Evolutionary conservation across 1,140 invertebrate species (phyloP).

Genomic region (Drosophila bocki): DNA sequence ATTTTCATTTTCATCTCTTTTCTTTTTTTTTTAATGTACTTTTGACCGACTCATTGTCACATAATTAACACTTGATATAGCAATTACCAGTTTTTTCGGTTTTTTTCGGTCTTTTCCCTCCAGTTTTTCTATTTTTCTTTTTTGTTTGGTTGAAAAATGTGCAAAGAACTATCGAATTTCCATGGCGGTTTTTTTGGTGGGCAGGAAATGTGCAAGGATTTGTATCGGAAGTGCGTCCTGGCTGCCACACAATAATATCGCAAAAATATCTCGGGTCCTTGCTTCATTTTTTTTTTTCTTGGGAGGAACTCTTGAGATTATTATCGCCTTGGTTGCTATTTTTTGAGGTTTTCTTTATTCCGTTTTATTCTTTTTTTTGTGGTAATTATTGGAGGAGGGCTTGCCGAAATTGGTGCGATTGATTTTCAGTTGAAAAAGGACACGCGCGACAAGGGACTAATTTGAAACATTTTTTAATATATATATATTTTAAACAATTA

Average conservation of each 20-base stretch:
- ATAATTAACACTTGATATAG: conserved; percentile 83
- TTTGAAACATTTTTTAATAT: no score
- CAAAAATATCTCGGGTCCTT: conserved; percentile 37
- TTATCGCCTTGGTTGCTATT: conserved; percentile 35
- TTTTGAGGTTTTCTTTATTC: conserved; percentile 13
- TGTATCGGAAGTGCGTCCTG: conserved; percentile 61
- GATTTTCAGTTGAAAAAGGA: conserved; percentile 45
- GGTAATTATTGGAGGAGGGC: conserved; percentile 25
- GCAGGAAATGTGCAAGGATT: conserved; percentile 71
- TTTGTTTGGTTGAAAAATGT: conserved; percentile 53
- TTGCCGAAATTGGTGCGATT: conserved; percentile 61
- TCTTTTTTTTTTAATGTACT: conserved; percentile 20
- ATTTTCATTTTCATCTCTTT: background rate
- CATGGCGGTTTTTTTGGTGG: conserved; percentile 27
- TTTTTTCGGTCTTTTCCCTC: conserved; percentile 28
- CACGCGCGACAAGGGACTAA: conserved; percentile 36
- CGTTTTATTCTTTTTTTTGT: conserved; percentile 7
- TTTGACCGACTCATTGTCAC: conserved; percentile 71
- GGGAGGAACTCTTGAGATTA: conserved; percentile 17
- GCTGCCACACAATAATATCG: conserved; percentile 40
- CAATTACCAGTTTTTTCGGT: conserved; percentile 48
- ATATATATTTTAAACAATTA: no score
- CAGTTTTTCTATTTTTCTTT: conserved; percentile 5
- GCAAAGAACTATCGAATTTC: conserved; percentile 80
- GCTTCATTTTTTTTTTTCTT: background rate